Base-by-base conservation (phyloP, 2,113 vertebrate species). In the Bungarus multicinctus region DNA sequence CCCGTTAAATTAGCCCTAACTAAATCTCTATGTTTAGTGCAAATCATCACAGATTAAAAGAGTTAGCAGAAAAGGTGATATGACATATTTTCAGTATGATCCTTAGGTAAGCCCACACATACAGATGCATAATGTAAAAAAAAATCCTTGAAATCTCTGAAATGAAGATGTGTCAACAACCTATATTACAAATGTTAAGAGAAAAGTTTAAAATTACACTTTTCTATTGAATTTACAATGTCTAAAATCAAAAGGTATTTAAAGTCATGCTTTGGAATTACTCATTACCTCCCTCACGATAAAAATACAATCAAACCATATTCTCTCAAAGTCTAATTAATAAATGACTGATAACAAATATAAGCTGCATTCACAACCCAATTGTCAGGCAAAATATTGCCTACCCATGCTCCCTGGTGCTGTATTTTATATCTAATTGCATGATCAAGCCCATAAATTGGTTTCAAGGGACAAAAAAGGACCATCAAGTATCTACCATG, bases 401-500 rank as follows among this genome's bases (percentile, higher is more conserved):
- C 94, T 97, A 92, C 88, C 97, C 93, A 95, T 97, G 93, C 95
- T 97, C 95, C 89, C 93, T 88, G 95, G 94, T 91, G 94, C 91
- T 97, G 93, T 95, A 97, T 94, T 98, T 97, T 94, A 97, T 91
- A 96, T 97, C 94, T 97, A 97, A 98, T 96, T 98, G 96, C 96
- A 97, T 94, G 96, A 98, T 97, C 97, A 98, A 97, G 96, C 96
- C 97, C 97, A 97, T 96, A 97, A 97, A 97, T 95, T 97, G 96
- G 95, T 96, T 97, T 97, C 14, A 34, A 93, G 90, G 95, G 94
- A 97, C 93, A 96, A 97, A 95, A 97, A 96, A 94, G 0, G 90
- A 94, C 74, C 93, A 97, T 92, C 96, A 97, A 97, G 88, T 94
- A 96, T 95, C 95, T 97, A 97, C 90, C 91, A 95, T 94, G 95